Evolutionary conservation across 2,888 invertebrate genomes (phyloP).

Genomic region (Torymus aiolomorphi): DNA sequence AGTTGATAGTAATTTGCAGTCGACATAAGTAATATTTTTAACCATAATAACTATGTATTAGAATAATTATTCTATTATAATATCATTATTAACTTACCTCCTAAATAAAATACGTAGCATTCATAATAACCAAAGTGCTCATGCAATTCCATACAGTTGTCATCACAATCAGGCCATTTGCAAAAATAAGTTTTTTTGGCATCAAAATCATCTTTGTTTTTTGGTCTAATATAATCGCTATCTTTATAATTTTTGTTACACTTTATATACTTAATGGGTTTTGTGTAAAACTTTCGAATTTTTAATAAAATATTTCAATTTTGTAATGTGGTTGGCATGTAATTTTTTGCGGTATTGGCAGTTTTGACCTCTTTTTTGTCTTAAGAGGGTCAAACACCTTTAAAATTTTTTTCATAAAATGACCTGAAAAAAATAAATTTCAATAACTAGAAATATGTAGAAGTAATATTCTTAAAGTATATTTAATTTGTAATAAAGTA

Average conservation of each 20-base stretch:
- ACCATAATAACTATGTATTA: neutral
- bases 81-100: neutral
- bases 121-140: slow-evolving; percentile 1
- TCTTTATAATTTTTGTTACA: neutral
- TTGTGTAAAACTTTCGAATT: neutral
- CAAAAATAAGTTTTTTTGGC: neutral
- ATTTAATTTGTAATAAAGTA: too few relatives aligned
- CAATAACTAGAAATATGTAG: too few relatives aligned
- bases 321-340: too few relatives aligned
- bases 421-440: too few relatives aligned
- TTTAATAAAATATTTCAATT: too few relatives aligned
- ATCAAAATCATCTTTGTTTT: neutral
- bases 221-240: neutral
- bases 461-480: too few relatives aligned
- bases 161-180: neutral
- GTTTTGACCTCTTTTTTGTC: too few relatives aligned
- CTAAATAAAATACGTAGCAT: neutral
- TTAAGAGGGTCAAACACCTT: too few relatives aligned
- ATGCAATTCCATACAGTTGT: neutral
- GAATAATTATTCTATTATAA: neutral
- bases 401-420: too few relatives aligned
- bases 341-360: too few relatives aligned
- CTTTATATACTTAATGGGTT: neutral
- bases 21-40: too few relatives aligned
- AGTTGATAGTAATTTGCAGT: too few relatives aligned